Conservation (phyloP, 2,888 invertebrate species). For the Pseudococcus viburni region DNA sequence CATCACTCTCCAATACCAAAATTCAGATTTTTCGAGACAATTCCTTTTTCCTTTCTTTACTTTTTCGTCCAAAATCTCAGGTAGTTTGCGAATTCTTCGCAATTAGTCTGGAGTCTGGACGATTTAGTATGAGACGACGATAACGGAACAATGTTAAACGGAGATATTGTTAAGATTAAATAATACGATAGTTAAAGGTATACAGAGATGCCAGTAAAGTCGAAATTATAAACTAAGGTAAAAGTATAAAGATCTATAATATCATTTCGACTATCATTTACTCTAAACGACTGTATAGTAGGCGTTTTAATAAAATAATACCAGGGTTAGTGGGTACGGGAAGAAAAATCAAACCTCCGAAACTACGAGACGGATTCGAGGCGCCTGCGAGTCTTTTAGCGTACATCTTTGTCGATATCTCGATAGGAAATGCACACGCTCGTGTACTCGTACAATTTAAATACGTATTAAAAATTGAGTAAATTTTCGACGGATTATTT, state of each 20-base stretch:
- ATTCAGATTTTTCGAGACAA: background rate
- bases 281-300: conserved; percentile 46
- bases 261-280: conserved; percentile 47
- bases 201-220: conserved; percentile 3
- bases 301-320: conserved; percentile 52
- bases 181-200: conserved; percentile 26
- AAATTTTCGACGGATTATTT: background rate
- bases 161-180: background rate
- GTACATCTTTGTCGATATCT: conserved; percentile 10
- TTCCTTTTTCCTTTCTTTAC: background rate
- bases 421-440: background rate
- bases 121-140: background rate
- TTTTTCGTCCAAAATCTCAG: background rate
- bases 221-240: conserved; percentile 39
- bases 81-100: conserved; percentile 7
- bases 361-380: conserved; percentile 30
- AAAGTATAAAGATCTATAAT: conserved; percentile 52
- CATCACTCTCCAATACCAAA: background rate
- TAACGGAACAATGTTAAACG: background rate
- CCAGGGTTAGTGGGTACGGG: background rate
- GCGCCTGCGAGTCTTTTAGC: conserved; percentile 27
- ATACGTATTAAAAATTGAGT: conserved; percentile 1
- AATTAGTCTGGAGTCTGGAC: background rate
- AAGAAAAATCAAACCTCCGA: conserved; percentile 8
- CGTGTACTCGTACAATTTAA: conserved; percentile 25